phyloP scores from a whole-genome alignment of 2,113 vertebrate genomes.

The Tautogolabrus adspersus region DNA sequence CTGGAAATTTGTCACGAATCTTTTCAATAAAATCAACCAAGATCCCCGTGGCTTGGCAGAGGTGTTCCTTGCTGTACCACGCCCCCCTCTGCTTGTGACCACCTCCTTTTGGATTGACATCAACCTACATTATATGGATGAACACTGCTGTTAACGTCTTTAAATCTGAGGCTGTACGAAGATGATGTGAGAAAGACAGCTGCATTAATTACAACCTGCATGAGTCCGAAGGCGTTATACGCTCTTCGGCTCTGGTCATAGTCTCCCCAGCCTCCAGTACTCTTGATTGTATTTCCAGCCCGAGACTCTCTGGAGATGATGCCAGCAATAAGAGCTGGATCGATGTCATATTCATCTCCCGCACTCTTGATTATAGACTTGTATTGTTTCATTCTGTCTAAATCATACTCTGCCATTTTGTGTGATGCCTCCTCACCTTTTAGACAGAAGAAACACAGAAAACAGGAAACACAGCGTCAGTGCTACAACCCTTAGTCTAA shows the following conservation, averaged over 20 bases:
- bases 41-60: conserved; percentile 12
- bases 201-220: conserved; percentile 57
- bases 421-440: conserved; percentile 44
- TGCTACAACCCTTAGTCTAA: not conserved
- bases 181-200: not conserved
- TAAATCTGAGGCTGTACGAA: not conserved
- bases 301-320: conserved; percentile 77
- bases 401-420: conserved; percentile 53
- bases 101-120: conserved; percentile 5
- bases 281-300: conserved; percentile 27
- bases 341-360: not conserved
- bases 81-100: not conserved
- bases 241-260: not conserved
- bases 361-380: conserved; percentile 12
- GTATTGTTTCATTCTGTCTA: conserved; percentile 40
- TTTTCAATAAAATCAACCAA: not conserved
- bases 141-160: not conserved
- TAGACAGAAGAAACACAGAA: not conserved
- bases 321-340: conserved; percentile 67
- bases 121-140: conserved; percentile 1
- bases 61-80: conserved; percentile 34
- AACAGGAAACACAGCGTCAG: not conserved
- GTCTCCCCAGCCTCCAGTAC: conserved; percentile 60
- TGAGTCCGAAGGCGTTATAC: conserved; percentile 52
- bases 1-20: not conserved